Conservation (phyloP, 1,140 invertebrate genomes). For the Zaprionus ghesquierei region DNA sequence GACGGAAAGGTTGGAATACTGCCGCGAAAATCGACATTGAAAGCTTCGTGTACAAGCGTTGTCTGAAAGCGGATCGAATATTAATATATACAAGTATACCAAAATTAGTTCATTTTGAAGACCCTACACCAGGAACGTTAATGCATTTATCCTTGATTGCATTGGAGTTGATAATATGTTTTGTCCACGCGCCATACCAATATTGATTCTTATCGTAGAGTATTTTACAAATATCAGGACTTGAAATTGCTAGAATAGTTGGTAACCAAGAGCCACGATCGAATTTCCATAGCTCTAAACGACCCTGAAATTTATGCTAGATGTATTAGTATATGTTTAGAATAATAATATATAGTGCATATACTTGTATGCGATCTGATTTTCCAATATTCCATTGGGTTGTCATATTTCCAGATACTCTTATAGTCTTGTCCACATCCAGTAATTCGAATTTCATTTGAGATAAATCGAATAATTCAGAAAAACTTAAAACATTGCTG, state of each 20-base stretch:
- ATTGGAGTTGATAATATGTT: neutral
- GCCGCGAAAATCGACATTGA: neutral
- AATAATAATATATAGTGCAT: neutral
- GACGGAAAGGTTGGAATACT: neutral
- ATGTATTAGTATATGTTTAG: neutral
- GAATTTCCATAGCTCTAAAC: neutral
- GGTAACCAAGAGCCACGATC: neutral
- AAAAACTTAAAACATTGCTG: neutral
- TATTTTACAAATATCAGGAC: neutral
- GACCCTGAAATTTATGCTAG: neutral
- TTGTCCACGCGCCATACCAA: neutral
- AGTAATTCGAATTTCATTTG: no score
- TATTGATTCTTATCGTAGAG: neutral
- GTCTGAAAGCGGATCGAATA: neutral
- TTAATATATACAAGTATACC: neutral
- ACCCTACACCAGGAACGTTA: neutral
- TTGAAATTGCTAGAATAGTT: neutral
- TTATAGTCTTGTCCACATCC: neutral
- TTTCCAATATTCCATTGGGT: neutral
- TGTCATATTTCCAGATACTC: neutral
- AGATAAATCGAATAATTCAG: neutral
- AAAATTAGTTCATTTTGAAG: neutral
- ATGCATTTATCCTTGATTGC: neutral
- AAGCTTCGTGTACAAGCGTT: neutral
- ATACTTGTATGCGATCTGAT: neutral